phyloP scores from a whole-genome alignment of 2,797 vertebrate genomes.

The Catharus ustulatus region DNA sequence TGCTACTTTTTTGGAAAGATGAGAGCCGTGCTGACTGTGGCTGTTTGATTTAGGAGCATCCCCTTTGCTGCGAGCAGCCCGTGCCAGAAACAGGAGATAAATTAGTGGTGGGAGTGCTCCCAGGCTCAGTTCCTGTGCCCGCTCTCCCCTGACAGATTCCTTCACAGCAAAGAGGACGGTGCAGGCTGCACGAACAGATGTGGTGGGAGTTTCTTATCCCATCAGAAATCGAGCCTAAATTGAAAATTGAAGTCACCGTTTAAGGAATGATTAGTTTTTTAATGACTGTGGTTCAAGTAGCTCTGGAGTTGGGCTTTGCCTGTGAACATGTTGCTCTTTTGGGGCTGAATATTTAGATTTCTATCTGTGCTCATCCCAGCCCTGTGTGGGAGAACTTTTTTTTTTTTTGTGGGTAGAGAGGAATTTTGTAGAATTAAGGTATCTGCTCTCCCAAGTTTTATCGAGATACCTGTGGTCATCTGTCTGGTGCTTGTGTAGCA shows the following conservation, averaged over 20 bases:
- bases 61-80: background rate
- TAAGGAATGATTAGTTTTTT: background rate
- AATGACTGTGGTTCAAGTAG: background rate
- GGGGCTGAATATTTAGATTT: background rate
- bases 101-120: slow-evolving; percentile 25
- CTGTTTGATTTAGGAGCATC: slow-evolving; percentile 58
- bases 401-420: background rate
- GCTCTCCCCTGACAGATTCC: slow-evolving; percentile 22
- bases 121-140: background rate
- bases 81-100: slow-evolving; percentile 55
- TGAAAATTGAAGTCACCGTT: slow-evolving; percentile 36
- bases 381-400: background rate
- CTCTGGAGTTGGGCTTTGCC: background rate
- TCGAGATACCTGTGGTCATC: background rate
- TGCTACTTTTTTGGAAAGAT: slow-evolving; percentile 37
- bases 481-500: background rate
- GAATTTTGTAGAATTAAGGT: background rate
- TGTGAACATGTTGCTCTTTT: background rate
- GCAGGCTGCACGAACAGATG: background rate
- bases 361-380: background rate
- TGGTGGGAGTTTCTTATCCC: slow-evolving; percentile 54
- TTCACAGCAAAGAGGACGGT: fast-evolving
- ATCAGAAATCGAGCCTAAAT: slow-evolving; percentile 37
- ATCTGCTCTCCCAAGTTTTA: background rate
- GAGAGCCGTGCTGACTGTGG: background rate